These are phyloP conservation scores for Lethenteron reissneri DNA, from an alignment of 2,113 vertebrate species.

Conservation along the genomic window DNA sequence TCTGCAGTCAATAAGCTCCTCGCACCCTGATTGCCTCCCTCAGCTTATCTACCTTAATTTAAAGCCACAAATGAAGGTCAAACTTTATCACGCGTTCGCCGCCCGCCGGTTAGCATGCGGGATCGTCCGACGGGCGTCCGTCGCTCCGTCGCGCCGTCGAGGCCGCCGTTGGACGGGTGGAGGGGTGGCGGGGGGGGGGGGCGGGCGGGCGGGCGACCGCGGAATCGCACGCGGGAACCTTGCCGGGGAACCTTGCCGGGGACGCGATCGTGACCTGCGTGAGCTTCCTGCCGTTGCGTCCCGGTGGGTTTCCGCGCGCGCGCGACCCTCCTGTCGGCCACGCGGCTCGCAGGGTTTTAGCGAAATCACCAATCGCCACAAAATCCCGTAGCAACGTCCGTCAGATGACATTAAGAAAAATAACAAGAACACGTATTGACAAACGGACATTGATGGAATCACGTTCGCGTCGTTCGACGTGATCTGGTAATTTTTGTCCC, in stretches of 20 bases:
- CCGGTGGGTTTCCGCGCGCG: neutral
- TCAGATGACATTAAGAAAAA: too few relatives aligned
- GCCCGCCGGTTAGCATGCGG: neutral
- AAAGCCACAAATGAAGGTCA: conserved; percentile 7
- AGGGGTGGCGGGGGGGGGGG: neutral
- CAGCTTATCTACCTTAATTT: conserved; percentile 3
- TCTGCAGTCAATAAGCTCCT: conserved; percentile 4
- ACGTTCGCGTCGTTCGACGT: too few relatives aligned
- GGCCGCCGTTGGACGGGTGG: neutral
- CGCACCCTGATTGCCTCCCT: neutral
- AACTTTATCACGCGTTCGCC: conserved; percentile 2
- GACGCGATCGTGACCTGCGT: too few relatives aligned
- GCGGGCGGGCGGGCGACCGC: neutral
- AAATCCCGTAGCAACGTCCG: too few relatives aligned
- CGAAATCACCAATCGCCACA: too few relatives aligned
- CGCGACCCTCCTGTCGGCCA: neutral
- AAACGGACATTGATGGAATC: too few relatives aligned
- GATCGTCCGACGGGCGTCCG: neutral
- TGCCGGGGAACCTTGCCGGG: too few relatives aligned
- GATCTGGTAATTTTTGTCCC: too few relatives aligned
- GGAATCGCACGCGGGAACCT: neutral
- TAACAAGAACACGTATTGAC: too few relatives aligned
- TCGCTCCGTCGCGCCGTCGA: neutral
- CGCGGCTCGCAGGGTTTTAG: neutral
- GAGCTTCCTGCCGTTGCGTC: neutral